phyloP scores from a whole-genome alignment of 2,113 vertebrate genomes.

The Xenopus borealis region DNA sequence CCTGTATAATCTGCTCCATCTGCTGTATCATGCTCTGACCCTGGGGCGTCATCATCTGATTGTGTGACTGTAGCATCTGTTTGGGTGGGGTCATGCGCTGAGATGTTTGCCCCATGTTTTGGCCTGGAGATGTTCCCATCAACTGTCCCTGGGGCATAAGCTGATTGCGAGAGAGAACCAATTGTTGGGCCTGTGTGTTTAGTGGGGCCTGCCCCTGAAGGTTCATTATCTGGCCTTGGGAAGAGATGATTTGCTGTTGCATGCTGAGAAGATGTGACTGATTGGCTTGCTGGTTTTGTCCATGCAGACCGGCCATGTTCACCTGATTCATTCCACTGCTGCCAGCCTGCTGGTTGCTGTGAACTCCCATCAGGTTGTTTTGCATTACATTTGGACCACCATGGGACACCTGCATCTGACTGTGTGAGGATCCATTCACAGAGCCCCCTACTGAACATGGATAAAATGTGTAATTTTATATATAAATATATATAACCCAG shows the following conservation, averaged over 20 bases:
- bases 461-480: too few species aligned
- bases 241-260: constrained; percentile 88
- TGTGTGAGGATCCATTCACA: constrained; percentile 79
- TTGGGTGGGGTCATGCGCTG: constrained; percentile 96
- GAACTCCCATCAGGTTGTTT: constrained; percentile 83
- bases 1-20: constrained; percentile 96
- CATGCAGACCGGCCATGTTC: constrained; percentile 76
- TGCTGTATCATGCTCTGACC: constrained; percentile 89
- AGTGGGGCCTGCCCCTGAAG: constrained; percentile 72
- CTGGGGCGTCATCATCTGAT: constrained; percentile 89
- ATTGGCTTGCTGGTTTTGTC: constrained; percentile 83
- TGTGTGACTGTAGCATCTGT: constrained; percentile 90
- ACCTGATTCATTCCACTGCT: constrained; percentile 73
- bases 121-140: constrained; percentile 73
- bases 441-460: constrained; percentile 62
- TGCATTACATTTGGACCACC: constrained; percentile 81
- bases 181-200: constrained; percentile 84
- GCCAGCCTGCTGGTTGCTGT: constrained; percentile 76
- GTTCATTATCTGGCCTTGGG: constrained; percentile 89
- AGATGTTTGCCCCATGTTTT: constrained; percentile 80
- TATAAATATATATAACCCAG: too few species aligned
- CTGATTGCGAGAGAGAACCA: constrained; percentile 88
- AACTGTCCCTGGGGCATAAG: constrained; percentile 74
- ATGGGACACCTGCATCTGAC: constrained; percentile 82
- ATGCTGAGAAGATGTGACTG: constrained; percentile 91